Evolutionary conservation across 2,888 invertebrate genomes (phyloP), one percentile per base, ranked within the genome.

Genomic region (Mayetiola destructor): DNA sequence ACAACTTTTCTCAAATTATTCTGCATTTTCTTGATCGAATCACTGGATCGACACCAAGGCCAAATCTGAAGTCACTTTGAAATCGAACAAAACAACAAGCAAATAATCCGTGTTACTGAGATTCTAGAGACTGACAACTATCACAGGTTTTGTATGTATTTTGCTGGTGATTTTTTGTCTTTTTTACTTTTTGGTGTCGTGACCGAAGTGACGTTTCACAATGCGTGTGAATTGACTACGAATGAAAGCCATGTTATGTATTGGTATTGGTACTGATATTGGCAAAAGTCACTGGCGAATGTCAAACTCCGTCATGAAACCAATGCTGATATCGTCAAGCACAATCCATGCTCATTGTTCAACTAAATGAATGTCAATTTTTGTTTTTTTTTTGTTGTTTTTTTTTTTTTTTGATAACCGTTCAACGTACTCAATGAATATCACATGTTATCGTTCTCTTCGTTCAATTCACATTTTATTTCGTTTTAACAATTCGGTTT

Each of bases 1-100:
- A 59, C 53, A 21, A 59, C 21, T 35, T 59, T 55, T 53, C 57
- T 48, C 23, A 60, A 55, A 53, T 60, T 59, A 35, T 55, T 42
- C 42, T 60, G 60, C 60, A 60, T 60, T 30, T 56, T 30, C 3
- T 23, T 12, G 18, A 42, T 32, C 6, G 6, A 32, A 18, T 52
- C 10, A 30, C 18, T 53, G 29, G 2, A 27, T 20, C 27, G n/a
- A 27, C n/a, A n/a, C 18, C 27, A 48, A 48, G n/a, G 48, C 9
- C 27, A 2, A 48, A 48, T n/a, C 16, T n/a, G n/a, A n/a, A 27
- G 12, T 3, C 2, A 27, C n/a, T 4, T 9, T 20, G 4, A 27
- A 48, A 23, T n/a, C 48, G 48, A n/a, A 48, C 23, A 48, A 27
- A 14, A 48, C 9, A 48, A 48, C n/a, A n/a, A 48, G 18, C 3